Conservation (phyloP, 2,113 vertebrate species). For the Forbesichthys agassizii region DNA sequence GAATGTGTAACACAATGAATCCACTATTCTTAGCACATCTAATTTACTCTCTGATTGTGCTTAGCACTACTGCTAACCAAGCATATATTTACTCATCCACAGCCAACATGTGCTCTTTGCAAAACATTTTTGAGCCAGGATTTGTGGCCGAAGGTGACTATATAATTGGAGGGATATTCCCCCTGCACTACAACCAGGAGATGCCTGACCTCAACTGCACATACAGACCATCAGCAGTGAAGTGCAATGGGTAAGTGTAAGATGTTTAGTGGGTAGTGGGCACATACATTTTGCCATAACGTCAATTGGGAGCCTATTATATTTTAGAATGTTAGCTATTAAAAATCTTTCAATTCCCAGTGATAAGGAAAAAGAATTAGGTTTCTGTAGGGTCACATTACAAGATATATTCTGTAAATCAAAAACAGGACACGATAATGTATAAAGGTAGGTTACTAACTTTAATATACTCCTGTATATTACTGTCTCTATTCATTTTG, state of each 20-base stretch:
- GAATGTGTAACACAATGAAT: slow-evolving; percentile 35
- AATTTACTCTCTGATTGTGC: slow-evolving; percentile 24
- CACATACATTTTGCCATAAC: not conserved
- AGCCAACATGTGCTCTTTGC: slow-evolving; percentile 41
- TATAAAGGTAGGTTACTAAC: not conserved
- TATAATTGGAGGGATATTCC: slow-evolving; percentile 65
- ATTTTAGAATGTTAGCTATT: not conserved
- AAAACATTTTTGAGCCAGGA: slow-evolving; percentile 47
- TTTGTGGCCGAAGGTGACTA: slow-evolving; percentile 58
- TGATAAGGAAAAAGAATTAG: not conserved
- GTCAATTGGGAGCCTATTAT: not conserved
- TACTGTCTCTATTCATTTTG: not conserved
- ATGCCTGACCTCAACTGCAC: slow-evolving; percentile 67
- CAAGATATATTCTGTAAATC: not conserved
- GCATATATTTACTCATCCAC: not conserved
- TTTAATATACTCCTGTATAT: not conserved
- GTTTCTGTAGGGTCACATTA: not conserved
- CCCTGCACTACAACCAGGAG: slow-evolving; percentile 68
- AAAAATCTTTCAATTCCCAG: not conserved
- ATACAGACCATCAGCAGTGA: slow-evolving; percentile 60
- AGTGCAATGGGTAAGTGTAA: slow-evolving; percentile 71
- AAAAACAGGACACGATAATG: not conserved
- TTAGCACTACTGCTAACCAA: not conserved
- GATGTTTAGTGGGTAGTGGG: not conserved
- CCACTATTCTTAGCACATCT: not conserved